Conservation (phyloP, 2,797 vertebrate genomes). For the Caiman crocodilus region DNA sequence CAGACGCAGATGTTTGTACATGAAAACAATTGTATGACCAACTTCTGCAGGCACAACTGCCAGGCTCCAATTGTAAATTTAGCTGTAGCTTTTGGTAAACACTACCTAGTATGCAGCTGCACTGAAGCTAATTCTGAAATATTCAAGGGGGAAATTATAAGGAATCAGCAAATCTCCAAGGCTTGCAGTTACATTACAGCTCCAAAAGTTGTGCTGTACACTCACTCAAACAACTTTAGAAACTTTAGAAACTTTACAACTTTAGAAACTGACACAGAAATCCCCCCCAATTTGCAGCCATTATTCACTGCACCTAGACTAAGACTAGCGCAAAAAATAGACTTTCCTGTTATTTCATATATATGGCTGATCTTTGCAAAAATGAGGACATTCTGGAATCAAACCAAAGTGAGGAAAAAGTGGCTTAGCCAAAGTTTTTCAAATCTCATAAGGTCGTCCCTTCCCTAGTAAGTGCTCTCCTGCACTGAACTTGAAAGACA, state of each 20-base stretch:
- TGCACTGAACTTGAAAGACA: not conserved
- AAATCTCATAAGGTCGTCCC: not conserved
- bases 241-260: not conserved
- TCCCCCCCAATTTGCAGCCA: constrained; percentile 1
- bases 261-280: constrained; percentile 9
- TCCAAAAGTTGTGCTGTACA: constrained; percentile 3
- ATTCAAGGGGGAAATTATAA: not conserved
- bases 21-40: not conserved
- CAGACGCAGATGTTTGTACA: not conserved
- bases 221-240: not conserved
- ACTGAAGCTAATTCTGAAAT: not conserved
- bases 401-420: not conserved
- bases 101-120: not conserved
- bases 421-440: not conserved
- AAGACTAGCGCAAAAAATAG: not conserved
- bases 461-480: not conserved
- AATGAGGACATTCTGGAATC: not conserved
- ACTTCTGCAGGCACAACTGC: not conserved
- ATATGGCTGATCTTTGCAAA: not conserved
- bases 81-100: not conserved
- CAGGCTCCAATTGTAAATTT: not conserved
- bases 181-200: not conserved
- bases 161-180: constrained; percentile 24
- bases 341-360: not conserved
- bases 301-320: constrained; percentile 1